Conservation (phyloP, 2,113 vertebrate genomes). For the Bambusicola thoracicus region DNA sequence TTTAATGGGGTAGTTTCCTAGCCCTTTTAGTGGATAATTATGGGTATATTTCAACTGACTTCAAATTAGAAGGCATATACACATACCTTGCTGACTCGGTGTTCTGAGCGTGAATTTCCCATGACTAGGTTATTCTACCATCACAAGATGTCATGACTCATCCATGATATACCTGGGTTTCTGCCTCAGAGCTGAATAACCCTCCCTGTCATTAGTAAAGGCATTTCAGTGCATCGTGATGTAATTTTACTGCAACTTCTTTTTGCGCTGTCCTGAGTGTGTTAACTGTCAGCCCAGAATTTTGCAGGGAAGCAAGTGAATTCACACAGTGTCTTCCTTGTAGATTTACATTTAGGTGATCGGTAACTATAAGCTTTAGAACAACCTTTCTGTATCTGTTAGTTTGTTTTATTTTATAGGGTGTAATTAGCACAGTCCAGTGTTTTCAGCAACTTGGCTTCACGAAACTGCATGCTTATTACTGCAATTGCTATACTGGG, state of each 20-base stretch:
- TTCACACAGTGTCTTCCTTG: neutral
- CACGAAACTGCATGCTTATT: neutral
- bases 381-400: neutral
- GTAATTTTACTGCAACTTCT: neutral
- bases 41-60: neutral
- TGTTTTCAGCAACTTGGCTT: neutral
- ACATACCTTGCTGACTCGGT: neutral
- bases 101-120: neutral
- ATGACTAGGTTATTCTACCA: neutral
- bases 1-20: neutral
- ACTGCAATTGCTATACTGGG: slow-evolving; percentile 12
- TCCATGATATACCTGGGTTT: neutral
- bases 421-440: slow-evolving; percentile 11
- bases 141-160: neutral
- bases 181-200: neutral
- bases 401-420: neutral
- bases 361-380: neutral
- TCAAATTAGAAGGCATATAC: neutral
- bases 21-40: neutral
- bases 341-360: rapidly evolving
- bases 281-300: rapidly evolving
- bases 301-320: neutral
- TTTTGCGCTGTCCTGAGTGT: neutral
- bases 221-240: neutral
- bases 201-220: neutral